Base-by-base conservation (phyloP, 2,888 invertebrate species). In the Agelastica alni region DNA sequence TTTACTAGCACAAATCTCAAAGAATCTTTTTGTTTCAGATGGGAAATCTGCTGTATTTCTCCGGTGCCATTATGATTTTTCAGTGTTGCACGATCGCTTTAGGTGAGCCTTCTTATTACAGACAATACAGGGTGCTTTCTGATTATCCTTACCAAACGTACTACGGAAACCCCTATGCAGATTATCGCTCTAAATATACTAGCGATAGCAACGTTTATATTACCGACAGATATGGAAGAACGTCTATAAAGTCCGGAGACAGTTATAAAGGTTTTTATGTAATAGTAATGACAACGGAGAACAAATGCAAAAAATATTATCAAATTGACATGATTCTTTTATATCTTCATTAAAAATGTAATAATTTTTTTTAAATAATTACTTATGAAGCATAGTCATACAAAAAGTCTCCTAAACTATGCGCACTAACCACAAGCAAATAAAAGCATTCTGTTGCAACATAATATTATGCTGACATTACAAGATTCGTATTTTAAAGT, bases 181-280 rank as follows among this genome's bases (percentile, higher is more conserved):
- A 66, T 47, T 58, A 64, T 26, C 53, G 60, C 5, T 62, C 65
- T 54, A 60, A 65, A 53, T 63, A 63, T 52, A 26, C 53, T 14
- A 43, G 26, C 26, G 36, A 53, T 28, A 52, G 49, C 36, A 51
- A 58, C 36, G 73, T 76, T 45, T 76, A 76, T 58, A 68, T 75
- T 32, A 76, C 75, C 13, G 75, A 76, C 60, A 64, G 67, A 62
- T 73, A 73, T 61, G 76, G 76, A 7, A 67, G 70, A 59, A 75
- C 76, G 3, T 65, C 64, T 3, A 66, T 66, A 12, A 58, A 63
- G 17, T 59, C 65, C 32, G 65, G 64, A 30, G 56, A 58, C 10
- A 63, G 56, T 57, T 61, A 61, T 32, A 60, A 63, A 66, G 66
- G 66, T 65, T 62, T 53, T 56, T 37, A 36, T n/a, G n/a, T n/a